Evolutionary conservation across 2,113 vertebrate species (phyloP).

Genomic region (Forbesichthys papilliferus): DNA sequence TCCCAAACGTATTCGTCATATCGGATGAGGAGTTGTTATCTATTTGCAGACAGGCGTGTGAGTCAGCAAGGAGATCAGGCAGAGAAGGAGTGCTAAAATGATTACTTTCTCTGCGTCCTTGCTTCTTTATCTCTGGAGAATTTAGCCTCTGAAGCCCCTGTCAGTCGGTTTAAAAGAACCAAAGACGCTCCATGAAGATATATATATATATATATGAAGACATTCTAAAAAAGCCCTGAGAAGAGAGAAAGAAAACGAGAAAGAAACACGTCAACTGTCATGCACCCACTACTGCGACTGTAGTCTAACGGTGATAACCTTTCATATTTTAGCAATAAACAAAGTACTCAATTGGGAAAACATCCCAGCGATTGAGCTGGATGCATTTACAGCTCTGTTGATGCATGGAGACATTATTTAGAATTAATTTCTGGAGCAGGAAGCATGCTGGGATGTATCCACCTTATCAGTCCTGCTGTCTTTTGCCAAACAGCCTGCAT

Average conservation of each 20-base stretch:
- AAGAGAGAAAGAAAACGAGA: slow-evolving; percentile 4
- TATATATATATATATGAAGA: slow-evolving; percentile 21
- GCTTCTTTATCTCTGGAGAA: slow-evolving; percentile 53
- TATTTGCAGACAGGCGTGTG: slow-evolving; percentile 28
- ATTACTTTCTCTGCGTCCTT: slow-evolving; percentile 57
- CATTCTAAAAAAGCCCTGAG: slow-evolving; percentile 29
- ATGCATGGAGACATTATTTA: slow-evolving; percentile 48
- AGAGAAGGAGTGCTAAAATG: slow-evolving; percentile 59
- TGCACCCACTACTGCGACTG: slow-evolving; percentile 8
- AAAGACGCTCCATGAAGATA: slow-evolving; percentile 50
- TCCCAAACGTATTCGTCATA: slow-evolving; percentile 50
- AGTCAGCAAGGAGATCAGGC: slow-evolving; percentile 57
- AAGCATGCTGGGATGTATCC: slow-evolving; percentile 31
- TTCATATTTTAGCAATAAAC: slow-evolving; percentile 25
- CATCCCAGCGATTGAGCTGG: slow-evolving; percentile 26
- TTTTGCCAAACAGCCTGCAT: slow-evolving; percentile 31
- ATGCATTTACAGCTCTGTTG: slow-evolving; percentile 18
- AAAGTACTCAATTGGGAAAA: slow-evolving; percentile 20
- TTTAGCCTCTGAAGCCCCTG: slow-evolving; percentile 53
- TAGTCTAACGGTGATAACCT: slow-evolving; percentile 12
- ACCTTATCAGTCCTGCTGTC: slow-evolving; percentile 16
- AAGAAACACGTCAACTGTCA: slow-evolving; percentile 41
- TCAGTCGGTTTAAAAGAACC: slow-evolving; percentile 56
- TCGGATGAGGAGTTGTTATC: slow-evolving; percentile 47
- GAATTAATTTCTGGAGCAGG: slow-evolving; percentile 41